Evolutionary conservation across 2,113 vertebrate species (phyloP).

Genomic region (Donacobius atricapilla): DNA sequence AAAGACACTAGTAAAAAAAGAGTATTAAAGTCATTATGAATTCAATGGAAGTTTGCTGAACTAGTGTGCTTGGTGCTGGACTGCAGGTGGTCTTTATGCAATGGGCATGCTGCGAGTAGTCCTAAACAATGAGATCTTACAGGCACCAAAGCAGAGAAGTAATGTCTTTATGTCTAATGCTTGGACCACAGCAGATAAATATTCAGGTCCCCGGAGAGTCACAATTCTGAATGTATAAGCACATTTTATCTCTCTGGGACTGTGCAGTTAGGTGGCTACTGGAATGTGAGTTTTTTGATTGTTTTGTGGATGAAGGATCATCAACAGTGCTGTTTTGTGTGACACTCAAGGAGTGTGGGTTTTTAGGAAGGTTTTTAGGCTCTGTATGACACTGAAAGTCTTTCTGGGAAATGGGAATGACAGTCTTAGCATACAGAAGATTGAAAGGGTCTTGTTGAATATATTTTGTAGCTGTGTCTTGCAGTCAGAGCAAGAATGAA

Average conservation of each 20-base stretch:
- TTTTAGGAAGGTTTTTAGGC: not conserved
- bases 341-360: not conserved
- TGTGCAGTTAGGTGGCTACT: not conserved
- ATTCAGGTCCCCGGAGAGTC: not conserved
- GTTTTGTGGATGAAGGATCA: not conserved
- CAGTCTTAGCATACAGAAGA: not conserved
- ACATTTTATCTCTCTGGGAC: not conserved
- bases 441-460: not conserved
- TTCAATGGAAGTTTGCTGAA: not conserved
- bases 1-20: not conserved
- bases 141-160: not conserved
- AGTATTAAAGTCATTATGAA: not conserved
- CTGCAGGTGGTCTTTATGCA: constrained; percentile 10
- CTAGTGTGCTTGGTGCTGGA: not conserved
- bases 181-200: not conserved
- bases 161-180: not conserved
- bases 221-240: not conserved
- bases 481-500: not conserved
- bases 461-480: not conserved
- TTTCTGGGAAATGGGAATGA: not conserved
- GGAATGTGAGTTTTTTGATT: not conserved
- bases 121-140: not conserved
- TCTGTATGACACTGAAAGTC: not conserved
- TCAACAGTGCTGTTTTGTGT: not conserved
- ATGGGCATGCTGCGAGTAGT: not conserved